phyloP scores from a whole-genome alignment of 1,140 invertebrate genomes.

The Lineus longissimus region DNA sequence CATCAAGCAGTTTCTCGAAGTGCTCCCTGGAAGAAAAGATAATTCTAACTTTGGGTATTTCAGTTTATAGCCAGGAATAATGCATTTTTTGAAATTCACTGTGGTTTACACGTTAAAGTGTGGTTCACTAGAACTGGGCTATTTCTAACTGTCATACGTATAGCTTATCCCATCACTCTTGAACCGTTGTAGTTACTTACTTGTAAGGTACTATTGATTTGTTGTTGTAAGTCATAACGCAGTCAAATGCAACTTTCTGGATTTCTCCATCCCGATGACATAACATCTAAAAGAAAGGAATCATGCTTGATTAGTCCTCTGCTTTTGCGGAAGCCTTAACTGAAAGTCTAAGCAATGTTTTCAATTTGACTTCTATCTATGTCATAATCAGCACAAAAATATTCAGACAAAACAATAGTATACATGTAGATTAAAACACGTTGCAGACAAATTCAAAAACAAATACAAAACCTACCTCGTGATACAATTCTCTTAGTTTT shows the following conservation, averaged over 20 bases:
- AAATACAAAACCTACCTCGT: slow-evolving; percentile 57
- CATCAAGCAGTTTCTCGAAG: slow-evolving; percentile 74
- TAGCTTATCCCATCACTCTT: too few relatives aligned
- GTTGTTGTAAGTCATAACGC: slow-evolving; percentile 77
- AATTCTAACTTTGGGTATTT: not conserved
- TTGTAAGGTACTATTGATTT: slow-evolving; percentile 73
- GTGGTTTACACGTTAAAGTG: too few relatives aligned
- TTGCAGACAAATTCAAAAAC: too few relatives aligned
- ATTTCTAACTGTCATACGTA: not conserved
- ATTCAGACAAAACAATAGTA: too few relatives aligned
- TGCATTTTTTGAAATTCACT: too few relatives aligned
- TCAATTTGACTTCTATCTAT: too few relatives aligned
- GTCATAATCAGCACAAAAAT: too few relatives aligned
- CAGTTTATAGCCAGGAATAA: not conserved
- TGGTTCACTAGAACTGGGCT: too few relatives aligned
- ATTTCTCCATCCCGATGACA: slow-evolving; percentile 71
- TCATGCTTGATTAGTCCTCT: slow-evolving; percentile 6
- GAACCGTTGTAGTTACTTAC: too few relatives aligned
- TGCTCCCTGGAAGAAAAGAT: slow-evolving; percentile 56
- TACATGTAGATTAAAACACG: too few relatives aligned
- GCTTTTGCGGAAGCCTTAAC: too few relatives aligned
- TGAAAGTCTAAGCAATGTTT: too few relatives aligned
- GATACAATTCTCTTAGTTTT: slow-evolving; percentile 70
- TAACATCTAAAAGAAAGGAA: slow-evolving; percentile 61
- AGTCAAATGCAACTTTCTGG: slow-evolving; percentile 80